Evolutionary conservation across 2,797 vertebrate species (phyloP).

Genomic region (Tachyglossus aculeatus): DNA sequence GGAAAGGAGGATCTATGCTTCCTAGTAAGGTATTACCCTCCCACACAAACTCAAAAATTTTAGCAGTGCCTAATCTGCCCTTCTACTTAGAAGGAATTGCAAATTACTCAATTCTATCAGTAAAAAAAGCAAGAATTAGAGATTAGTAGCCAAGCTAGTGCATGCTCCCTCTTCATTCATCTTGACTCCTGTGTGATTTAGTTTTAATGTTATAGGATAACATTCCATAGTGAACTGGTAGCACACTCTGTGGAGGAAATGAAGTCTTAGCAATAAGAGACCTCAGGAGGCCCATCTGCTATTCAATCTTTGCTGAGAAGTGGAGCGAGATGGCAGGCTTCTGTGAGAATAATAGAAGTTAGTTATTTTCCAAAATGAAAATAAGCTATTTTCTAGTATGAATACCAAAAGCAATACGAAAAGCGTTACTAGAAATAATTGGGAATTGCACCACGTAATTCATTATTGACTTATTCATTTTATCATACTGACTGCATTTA

Average conservation of each 20-base stretch:
- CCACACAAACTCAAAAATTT: too few relatives aligned
- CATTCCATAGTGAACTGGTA: slow-evolving; percentile 22
- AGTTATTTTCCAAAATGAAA: slow-evolving; percentile 27
- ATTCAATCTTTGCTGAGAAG: slow-evolving; percentile 32
- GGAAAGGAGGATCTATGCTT: too few relatives aligned
- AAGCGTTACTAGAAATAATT: not conserved
- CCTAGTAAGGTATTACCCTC: too few relatives aligned
- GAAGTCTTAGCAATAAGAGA: slow-evolving; percentile 30
- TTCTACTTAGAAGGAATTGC: not conserved
- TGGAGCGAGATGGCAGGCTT: slow-evolving; percentile 17
- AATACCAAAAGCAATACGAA: slow-evolving; percentile 21
- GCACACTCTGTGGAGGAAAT: slow-evolving; percentile 17
- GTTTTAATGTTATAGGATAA: slow-evolving; percentile 6
- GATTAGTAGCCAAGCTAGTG: too few relatives aligned
- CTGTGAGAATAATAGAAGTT: slow-evolving; percentile 23
- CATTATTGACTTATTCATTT: slow-evolving; percentile 12
- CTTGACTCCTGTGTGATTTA: not conserved
- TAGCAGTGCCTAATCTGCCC: not conserved
- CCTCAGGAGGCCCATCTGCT: slow-evolving; percentile 3
- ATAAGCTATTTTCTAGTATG: slow-evolving; percentile 8
- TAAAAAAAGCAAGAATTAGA: slow-evolving; percentile 2
- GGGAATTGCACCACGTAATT: slow-evolving; percentile 5
- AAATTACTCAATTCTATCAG: slow-evolving; percentile 11
- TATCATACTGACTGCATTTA: slow-evolving; percentile 25
- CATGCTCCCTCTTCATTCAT: not conserved